A percentile compares a stretch with the other conserved stretches of the same genome.
Evolutionary conservation across 2,888 invertebrate genomes (phyloP).

Genomic region (Ormyrus labotus): DNA sequence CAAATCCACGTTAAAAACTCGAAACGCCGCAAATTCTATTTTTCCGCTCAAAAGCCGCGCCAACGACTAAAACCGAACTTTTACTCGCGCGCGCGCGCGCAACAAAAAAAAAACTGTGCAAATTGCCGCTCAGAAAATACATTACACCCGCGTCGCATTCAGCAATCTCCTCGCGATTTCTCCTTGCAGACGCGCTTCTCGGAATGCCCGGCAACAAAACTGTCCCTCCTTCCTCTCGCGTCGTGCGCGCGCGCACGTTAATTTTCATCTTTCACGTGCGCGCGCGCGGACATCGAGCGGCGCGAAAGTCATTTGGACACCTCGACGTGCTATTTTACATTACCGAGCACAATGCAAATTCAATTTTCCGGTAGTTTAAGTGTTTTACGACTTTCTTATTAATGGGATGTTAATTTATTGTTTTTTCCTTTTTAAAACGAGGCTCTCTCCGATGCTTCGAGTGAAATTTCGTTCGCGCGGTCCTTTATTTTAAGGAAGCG

Average conservation of each 20-base stretch:
- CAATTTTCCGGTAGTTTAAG: conserved; percentile 2
- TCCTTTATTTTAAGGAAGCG: too few relatives aligned
- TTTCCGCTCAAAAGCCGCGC: background rate
- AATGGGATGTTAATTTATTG: too few relatives aligned
- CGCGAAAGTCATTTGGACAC: background rate
- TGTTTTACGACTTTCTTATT: too few relatives aligned
- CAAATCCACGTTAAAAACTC: conserved; percentile 19
- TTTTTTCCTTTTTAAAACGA: too few relatives aligned
- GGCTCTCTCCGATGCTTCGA: too few relatives aligned
- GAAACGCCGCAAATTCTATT: background rate
- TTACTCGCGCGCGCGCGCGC: background rate
- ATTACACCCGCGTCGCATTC: conserved; percentile 3
- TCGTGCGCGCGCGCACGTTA: conserved; percentile 1
- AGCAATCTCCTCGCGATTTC: conserved; percentile 36
- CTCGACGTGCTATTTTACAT: conserved; percentile 19
- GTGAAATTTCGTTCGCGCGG: too few relatives aligned
- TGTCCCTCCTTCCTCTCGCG: background rate
- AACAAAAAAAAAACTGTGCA: background rate
- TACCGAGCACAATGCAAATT: background rate
- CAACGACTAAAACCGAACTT: background rate
- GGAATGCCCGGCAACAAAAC: conserved; percentile 37
- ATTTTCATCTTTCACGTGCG: conserved; percentile 14
- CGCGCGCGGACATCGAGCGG: conserved; percentile 16
- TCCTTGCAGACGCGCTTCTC: conserved; percentile 27
- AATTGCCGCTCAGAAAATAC: background rate